Percentiles rank a stretch among this genome's conserved stretches.
phyloP scores from a whole-genome alignment of 2,797 vertebrate species.

The Chromis chromis region DNA sequence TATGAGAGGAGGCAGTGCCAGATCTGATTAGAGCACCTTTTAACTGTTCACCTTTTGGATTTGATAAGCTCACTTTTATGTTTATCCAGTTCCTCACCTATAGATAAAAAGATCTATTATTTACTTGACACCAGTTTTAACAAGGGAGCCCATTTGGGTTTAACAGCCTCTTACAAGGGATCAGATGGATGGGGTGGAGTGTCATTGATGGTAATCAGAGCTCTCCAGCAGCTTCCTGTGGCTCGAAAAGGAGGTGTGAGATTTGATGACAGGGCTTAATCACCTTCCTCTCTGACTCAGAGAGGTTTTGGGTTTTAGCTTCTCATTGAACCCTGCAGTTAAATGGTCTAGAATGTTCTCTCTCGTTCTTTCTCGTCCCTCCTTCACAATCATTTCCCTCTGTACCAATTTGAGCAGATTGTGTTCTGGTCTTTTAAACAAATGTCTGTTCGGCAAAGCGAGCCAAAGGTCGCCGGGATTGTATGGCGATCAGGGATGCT shows the following conservation, averaged over 20 bases:
- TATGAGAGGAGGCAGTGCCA: constrained; percentile 25
- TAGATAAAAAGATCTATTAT: constrained; percentile 72
- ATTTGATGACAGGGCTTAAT: constrained; percentile 69
- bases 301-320: constrained; percentile 50
- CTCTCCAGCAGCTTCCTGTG: constrained; percentile 63
- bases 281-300: constrained; percentile 45
- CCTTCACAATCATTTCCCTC: constrained; percentile 34
- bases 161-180: constrained; percentile 74
- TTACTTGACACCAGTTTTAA: constrained; percentile 73
- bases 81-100: constrained; percentile 63
- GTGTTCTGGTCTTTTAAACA: constrained; percentile 31
- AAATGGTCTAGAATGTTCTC: constrained; percentile 53
- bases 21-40: constrained; percentile 63
- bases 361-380: constrained; percentile 26
- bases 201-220: constrained; percentile 76
- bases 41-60: constrained; percentile 59
- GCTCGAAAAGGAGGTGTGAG: constrained; percentile 53
- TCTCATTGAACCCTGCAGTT: constrained; percentile 52
- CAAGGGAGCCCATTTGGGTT: constrained; percentile 68
- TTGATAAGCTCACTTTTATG: constrained; percentile 64
- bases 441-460: not conserved
- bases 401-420: constrained; percentile 18
- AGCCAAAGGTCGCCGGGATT: constrained; percentile 33
- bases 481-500: not conserved
- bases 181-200: constrained; percentile 74